Percentiles rank a stretch among this genome's conserved stretches.
Conservation (phyloP, 2,113 vertebrate species). For the Regulus satrapa region DNA sequence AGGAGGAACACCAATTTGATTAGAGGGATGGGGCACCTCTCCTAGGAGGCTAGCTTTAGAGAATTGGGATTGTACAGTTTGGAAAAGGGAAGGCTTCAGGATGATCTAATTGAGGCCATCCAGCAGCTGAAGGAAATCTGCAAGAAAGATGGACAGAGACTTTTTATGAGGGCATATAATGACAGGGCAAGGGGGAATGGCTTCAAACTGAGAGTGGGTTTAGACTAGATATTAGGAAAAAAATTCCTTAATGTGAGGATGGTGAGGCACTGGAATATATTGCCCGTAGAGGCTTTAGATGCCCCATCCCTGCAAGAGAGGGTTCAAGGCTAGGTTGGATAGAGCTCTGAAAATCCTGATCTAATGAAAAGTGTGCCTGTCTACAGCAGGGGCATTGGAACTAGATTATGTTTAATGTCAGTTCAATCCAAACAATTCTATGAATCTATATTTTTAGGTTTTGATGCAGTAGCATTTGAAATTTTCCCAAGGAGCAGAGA, state of each 20-base stretch:
- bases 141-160: neutral
- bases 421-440: neutral
- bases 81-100: neutral
- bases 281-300: neutral
- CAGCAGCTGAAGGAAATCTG: neutral
- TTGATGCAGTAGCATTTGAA: neutral
- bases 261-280: neutral
- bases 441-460: neutral
- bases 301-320: too few relatives aligned
- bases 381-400: neutral
- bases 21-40: neutral
- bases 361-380: neutral
- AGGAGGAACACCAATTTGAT: neutral
- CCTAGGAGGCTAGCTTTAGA: neutral
- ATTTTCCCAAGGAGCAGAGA: neutral
- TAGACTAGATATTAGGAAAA: neutral
- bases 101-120: neutral
- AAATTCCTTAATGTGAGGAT: neutral
- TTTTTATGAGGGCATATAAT: neutral
- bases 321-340: neutral
- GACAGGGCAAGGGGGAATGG: neutral
- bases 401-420: neutral
- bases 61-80: neutral
- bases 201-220: neutral
- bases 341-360: neutral